A percentile compares a stretch with the other conserved stretches of the same genome.
These are phyloP conservation scores for Gymnoscopelus microlampas DNA, from an alignment of 2,797 vertebrate species.

Conservation along the genomic window DNA sequence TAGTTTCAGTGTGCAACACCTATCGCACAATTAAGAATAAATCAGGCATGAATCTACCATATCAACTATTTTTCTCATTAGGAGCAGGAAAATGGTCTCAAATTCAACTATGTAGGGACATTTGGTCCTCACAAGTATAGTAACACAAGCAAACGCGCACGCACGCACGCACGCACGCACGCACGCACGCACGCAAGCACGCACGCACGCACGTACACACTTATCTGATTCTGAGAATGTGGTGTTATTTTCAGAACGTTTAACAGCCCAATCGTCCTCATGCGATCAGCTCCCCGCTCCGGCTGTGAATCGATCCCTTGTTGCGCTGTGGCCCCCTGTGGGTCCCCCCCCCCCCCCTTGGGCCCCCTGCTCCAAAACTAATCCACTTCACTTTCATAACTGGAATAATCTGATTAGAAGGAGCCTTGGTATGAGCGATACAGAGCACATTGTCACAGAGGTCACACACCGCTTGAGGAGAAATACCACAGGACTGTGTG, in stretches of 20 bases:
- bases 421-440: constrained; percentile 49
- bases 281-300: constrained; percentile 50
- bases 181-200: constrained; percentile 6
- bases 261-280: constrained; percentile 42
- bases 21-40: too few relatives aligned
- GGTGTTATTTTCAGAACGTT: constrained; percentile 34
- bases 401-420: constrained; percentile 72
- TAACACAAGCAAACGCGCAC: background rate
- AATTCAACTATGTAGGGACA: too few relatives aligned
- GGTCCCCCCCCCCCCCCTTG: too few relatives aligned
- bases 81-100: too few relatives aligned
- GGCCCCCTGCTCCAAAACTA: constrained; percentile 51
- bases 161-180: constrained; percentile 43
- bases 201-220: constrained; percentile 2
- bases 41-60: too few relatives aligned
- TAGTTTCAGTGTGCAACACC: too few relatives aligned
- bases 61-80: too few relatives aligned
- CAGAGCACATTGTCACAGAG: constrained; percentile 64
- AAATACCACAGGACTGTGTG: constrained; percentile 54
- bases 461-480: constrained; percentile 65
- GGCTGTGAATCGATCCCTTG: constrained; percentile 62
- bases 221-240: constrained; percentile 20
- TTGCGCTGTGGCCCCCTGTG: constrained; percentile 42
- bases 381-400: constrained; percentile 75
- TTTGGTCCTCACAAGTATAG: too few relatives aligned